Percentiles rank a stretch among this genome's conserved stretches.
phyloP scores from a whole-genome alignment of 1,140 invertebrate genomes.

The Cryptotermes secundus region DNA sequence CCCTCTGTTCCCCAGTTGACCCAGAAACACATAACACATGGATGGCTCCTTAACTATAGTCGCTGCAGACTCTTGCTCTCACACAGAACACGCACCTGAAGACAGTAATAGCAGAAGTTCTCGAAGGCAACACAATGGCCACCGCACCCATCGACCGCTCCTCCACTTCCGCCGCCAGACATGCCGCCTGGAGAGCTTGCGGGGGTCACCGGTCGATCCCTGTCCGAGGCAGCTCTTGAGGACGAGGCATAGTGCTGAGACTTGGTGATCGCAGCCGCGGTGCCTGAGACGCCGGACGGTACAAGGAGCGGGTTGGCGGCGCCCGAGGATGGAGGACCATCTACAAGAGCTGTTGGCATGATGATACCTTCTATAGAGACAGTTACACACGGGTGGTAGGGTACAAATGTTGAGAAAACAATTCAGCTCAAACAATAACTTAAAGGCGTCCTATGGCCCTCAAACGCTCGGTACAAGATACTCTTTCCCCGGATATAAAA shows the following conservation, averaged over 20 bases:
- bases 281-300: neutral
- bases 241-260: conserved; percentile 14
- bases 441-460: too few relatives aligned
- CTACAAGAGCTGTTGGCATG: neutral
- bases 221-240: conserved; percentile 28
- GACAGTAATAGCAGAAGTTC: conserved; percentile 65
- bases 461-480: too few relatives aligned
- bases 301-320: neutral
- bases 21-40: too few relatives aligned
- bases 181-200: conserved; percentile 25
- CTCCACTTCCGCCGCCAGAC: conserved; percentile 37
- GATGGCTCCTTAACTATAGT: too few relatives aligned
- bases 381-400: too few relatives aligned
- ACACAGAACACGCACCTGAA: conserved; percentile 51
- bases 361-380: too few relatives aligned
- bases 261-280: too few relatives aligned
- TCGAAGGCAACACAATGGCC: conserved; percentile 64
- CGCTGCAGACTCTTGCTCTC: too few relatives aligned
- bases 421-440: too few relatives aligned
- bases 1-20: too few relatives aligned
- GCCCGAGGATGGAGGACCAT: neutral
- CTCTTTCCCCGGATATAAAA: too few relatives aligned
- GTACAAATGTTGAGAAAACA: too few relatives aligned
- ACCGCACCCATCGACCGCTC: conserved; percentile 59
- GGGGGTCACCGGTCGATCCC: conserved; percentile 30